These are phyloP conservation scores for Oxyteleia sp. DNA, from an alignment of 2,888 invertebrate genomes.

Conservation along the genomic window DNA sequence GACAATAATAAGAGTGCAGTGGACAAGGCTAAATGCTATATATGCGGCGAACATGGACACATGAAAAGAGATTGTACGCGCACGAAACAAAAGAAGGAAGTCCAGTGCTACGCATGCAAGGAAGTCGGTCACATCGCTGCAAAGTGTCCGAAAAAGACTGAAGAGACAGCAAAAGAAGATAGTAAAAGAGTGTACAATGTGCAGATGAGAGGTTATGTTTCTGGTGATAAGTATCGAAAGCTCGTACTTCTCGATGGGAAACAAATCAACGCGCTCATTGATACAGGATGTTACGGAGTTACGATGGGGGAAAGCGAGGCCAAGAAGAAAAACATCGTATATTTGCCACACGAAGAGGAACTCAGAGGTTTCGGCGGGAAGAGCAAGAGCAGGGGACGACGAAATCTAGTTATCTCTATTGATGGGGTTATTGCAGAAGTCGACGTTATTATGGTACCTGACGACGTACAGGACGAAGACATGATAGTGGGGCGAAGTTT, in stretches of 20 bases:
- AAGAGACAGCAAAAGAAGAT: background rate
- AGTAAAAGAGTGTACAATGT: background rate
- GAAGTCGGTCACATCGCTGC: constrained; percentile 1
- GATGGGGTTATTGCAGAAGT: background rate
- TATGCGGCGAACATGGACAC: background rate
- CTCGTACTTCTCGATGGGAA: background rate
- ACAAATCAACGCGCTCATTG: background rate
- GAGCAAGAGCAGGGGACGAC: background rate
- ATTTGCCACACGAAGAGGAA: background rate
- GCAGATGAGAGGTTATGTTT: background rate
- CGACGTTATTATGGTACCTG: background rate
- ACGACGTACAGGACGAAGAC: background rate
- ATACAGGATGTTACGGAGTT: background rate
- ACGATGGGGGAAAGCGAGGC: constrained; percentile 16
- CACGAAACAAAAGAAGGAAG: background rate
- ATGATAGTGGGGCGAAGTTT: background rate
- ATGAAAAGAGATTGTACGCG: background rate
- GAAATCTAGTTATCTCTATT: background rate
- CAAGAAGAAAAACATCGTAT: background rate
- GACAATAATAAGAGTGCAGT: background rate
- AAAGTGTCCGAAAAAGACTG: background rate
- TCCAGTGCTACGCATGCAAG: background rate
- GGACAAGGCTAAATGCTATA: background rate
- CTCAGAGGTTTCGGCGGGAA: constrained; percentile 11
- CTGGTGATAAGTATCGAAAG: constrained; percentile 1